Conservation (phyloP, 2,888 invertebrate genomes). For the Dioctria linearis region DNA sequence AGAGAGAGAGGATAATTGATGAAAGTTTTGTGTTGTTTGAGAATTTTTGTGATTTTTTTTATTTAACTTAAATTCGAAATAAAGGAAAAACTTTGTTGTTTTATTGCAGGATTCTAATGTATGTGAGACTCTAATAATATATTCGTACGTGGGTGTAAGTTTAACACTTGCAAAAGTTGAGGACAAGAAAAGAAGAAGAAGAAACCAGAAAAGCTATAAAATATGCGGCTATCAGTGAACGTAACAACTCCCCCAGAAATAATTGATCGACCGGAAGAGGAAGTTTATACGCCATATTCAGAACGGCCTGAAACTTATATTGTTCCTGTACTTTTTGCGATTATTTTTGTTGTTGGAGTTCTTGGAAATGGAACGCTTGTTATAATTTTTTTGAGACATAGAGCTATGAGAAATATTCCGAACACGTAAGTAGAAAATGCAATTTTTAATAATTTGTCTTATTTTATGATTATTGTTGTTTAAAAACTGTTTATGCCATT, state of each 20-base stretch:
- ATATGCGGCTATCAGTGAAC: constrained; percentile 23
- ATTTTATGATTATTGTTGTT: neutral
- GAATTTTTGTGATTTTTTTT: too few relatives aligned
- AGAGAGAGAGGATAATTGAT: too few relatives aligned
- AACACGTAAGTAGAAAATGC: constrained; percentile 80
- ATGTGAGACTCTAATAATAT: too few relatives aligned
- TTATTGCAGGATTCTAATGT: too few relatives aligned
- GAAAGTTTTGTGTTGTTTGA: too few relatives aligned
- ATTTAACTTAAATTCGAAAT: too few relatives aligned
- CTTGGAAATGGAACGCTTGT: constrained; percentile 92
- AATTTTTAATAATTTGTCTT: neutral
- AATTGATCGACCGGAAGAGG: constrained; percentile 17
- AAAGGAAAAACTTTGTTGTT: too few relatives aligned
- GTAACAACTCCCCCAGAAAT: neutral
- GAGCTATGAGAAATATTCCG: constrained; percentile 91
- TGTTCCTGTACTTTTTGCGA: constrained; percentile 86
- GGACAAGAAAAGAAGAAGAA: neutral
- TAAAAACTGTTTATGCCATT: too few relatives aligned
- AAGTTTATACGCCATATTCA: constrained; percentile 76
- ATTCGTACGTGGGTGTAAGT: too few relatives aligned
- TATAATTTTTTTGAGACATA: constrained; percentile 85
- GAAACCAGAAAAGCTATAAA: neutral
- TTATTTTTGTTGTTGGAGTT: constrained; percentile 90
- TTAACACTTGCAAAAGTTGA: too few relatives aligned
- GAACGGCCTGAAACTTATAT: constrained; percentile 88